Evolutionary conservation across 2,888 invertebrate species (phyloP).

Genomic region (Carpatolechia fugitivella): DNA sequence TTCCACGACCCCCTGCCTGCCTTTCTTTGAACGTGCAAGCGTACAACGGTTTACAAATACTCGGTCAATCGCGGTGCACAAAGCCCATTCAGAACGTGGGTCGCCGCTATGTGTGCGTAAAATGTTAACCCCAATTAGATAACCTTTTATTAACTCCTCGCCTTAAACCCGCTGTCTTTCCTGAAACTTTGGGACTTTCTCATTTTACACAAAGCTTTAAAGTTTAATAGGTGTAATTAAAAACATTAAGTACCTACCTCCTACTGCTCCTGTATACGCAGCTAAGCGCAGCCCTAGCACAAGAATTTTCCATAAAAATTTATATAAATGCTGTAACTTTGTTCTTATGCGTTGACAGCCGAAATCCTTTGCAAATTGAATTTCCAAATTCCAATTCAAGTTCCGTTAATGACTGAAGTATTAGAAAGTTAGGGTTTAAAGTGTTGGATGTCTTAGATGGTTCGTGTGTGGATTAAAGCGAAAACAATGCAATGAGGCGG

Average conservation of each 20-base stretch:
- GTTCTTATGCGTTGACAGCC: not conserved
- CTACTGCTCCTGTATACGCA: too few species aligned
- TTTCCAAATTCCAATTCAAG: conserved; percentile 1
- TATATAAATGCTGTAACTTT: not conserved
- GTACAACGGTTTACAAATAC: conserved; percentile 31
- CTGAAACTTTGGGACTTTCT: not conserved
- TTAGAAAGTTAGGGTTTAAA: conserved; percentile 31
- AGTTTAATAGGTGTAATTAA: conserved; percentile 3
- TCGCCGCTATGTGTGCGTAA: not conserved
- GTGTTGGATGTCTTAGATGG: conserved; percentile 21
- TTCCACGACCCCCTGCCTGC: conserved; percentile 41
- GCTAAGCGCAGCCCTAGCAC: not conserved
- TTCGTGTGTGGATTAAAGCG: conserved; percentile 22
- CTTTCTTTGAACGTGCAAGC: conserved; percentile 45
- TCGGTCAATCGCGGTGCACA: conserved; percentile 32
- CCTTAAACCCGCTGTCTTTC: not conserved
- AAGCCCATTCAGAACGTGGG: conserved; percentile 18
- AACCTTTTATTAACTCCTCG: not conserved
- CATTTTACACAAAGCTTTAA: not conserved
- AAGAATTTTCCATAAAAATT: not conserved
- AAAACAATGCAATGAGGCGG: conserved; percentile 15
- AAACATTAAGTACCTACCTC: not conserved
- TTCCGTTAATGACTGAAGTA: conserved; percentile 2
- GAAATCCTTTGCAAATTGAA: conserved; percentile 2
- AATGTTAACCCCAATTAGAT: conserved; percentile 1